Evolutionary conservation across 2,113 vertebrate genomes (phyloP), one percentile per base, ranked within the genome.

Genomic region (Dromas ardeola): DNA sequence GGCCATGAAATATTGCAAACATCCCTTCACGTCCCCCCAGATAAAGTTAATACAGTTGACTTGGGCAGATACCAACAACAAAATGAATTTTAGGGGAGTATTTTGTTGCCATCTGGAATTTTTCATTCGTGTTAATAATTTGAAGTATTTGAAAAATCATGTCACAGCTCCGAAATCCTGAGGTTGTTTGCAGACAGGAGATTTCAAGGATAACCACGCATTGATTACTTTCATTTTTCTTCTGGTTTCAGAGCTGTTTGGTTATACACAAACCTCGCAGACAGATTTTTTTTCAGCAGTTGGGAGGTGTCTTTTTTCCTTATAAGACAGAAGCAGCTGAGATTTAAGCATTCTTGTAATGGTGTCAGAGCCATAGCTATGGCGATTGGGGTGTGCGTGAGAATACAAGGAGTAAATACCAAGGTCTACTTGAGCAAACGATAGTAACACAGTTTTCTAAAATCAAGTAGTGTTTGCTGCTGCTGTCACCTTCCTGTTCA

Each of bases 351-450:
- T 67, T 20, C 29, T 80, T 50, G 26, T 19, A 45, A 11, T 29
- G 29, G 29, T 53, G 29, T 32, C 70, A 78, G 69, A 81, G 36
- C 69, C 11, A 18, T 50, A 55, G 56, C 53, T 63, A 1, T 34
- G 53, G 66, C 6, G 10, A 3, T 1, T 61, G 43, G 6, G 16
- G 9, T 2, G 3, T 29, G 12, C 2, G 1, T 92, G 58, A 52
- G 70, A 89, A 47, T 25, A 30, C 15, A 9, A 62, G 19, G 45
- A 50, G 38, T 71, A 21, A 79, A 55, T 62, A 5, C 20, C 8
- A 34, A 32, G 1, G 1, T 59, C 23, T 67, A 0, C 26, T 49
- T 67, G 7, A 70, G 65, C 19, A 47, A 81, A 69, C 5, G 5
- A 42, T 45, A 61, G 34, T 32, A 71, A 63, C 12, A 23, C 3